Conservation (phyloP, 2,113 vertebrate species). For the Lepisosteus oculatus region DNA sequence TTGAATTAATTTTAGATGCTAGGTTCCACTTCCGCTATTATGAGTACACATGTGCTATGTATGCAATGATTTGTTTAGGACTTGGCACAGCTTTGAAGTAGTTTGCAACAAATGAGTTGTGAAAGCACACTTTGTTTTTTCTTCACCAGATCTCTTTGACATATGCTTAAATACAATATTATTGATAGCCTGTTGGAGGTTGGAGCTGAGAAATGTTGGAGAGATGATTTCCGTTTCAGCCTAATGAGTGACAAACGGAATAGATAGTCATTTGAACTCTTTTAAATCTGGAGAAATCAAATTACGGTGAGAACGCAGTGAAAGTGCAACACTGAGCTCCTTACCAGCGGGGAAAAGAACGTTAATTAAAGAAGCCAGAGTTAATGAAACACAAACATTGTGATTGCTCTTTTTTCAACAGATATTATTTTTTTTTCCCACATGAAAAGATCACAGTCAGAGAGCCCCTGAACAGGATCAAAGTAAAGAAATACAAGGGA, state of each 20-base stretch:
- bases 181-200: constrained; percentile 17
- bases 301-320: constrained; percentile 16
- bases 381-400: constrained; percentile 5
- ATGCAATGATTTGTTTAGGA: too few relatives aligned
- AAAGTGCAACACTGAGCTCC: too few relatives aligned
- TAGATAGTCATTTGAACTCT: constrained; percentile 20
- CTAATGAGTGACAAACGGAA: constrained; percentile 23
- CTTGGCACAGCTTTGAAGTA: too few relatives aligned
- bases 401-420: constrained; percentile 10
- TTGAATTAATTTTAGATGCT: too few relatives aligned
- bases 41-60: too few relatives aligned
- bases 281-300: constrained; percentile 23
- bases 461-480: constrained; percentile 14
- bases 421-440: constrained; percentile 14
- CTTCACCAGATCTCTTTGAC: constrained; percentile 3
- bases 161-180: constrained; percentile 1
- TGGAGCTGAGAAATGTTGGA: constrained; percentile 10
- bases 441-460: constrained; percentile 7
- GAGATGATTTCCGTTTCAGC: constrained; percentile 23
- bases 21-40: too few relatives aligned
- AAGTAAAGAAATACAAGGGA: constrained; percentile 23
- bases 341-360: not conserved
- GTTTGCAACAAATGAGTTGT: too few relatives aligned
- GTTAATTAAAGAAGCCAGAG: constrained; percentile 11
- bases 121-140: constrained; percentile 10